Base-by-base conservation (phyloP, 2,888 invertebrate species). In the Cremastinae sp. region DNA sequence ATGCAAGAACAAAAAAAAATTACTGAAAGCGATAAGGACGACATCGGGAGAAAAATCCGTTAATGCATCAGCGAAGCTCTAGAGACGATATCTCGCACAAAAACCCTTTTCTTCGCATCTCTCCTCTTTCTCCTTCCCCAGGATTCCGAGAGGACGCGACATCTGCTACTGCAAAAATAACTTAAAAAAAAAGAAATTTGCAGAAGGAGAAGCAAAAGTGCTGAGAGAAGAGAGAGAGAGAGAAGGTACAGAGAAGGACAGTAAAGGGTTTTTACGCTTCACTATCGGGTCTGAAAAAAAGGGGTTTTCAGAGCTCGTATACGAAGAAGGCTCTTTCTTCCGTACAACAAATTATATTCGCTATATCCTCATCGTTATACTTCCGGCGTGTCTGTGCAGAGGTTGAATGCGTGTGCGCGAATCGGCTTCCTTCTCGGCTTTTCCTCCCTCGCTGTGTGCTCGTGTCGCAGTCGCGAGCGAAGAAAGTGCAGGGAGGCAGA, bases 391-490 rank as follows among this genome's bases (percentile, higher is more conserved):
- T 61, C 28, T 62, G 37, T 45, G 47, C 45, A 5, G 28, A 28
- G 28, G 2, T 28, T 5, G 28, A 5, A 28, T n/a, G n/a, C 28
- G 28, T 28, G 28, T 28, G 28, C 2, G 28, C 28, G 28, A 28
- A 28, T 28, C 28, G 28, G 49, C 65, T 62, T 69, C 72, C 56
- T 62, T 69, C 72, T 69, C 69, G 41, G 72, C 69, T 69, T 68
- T 71, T 47, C 73, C 53, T 62, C 61, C 51, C n/a, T n/a, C n/a
- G n/a, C n/a, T n/a, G 28, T 28, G 28, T 28, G 45, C n/a, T n/a
- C n/a, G n/a, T 49, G 68, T 51, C 72, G 73, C 49, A 70, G 72
- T 70, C 62, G 58, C 70, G 62, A 76, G 81, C 79, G 79, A 80
- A 66, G 64, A 55, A 76, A 28, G 28, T 28, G 28, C 28, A 28